Percentiles rank a stretch among this genome's conserved stretches.
These are phyloP conservation scores for Genyomyrus donnyi DNA, from an alignment of 2,113 vertebrate genomes.

Conservation along the genomic window DNA sequence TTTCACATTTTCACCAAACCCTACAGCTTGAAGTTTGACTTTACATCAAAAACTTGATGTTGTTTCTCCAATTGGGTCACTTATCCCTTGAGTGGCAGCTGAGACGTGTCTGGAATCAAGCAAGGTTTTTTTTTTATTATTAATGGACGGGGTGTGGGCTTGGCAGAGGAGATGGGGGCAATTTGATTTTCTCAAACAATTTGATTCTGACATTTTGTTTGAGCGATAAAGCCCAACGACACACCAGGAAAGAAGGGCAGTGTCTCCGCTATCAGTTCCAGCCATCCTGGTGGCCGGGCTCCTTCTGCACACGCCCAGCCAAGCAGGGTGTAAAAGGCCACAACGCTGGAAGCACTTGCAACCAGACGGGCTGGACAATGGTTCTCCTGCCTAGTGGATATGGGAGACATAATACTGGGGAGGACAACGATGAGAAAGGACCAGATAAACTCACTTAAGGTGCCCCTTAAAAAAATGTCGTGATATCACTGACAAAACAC, in stretches of 20 bases:
- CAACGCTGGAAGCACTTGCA: background rate
- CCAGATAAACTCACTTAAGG: background rate
- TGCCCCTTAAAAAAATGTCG: background rate
- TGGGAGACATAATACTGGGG: background rate
- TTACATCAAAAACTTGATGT: background rate
- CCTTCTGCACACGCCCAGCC: background rate
- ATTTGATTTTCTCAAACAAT: constrained; percentile 51
- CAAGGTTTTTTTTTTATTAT: background rate
- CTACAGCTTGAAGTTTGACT: background rate
- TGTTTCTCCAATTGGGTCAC: constrained; percentile 1
- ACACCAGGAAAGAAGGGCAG: constrained; percentile 61
- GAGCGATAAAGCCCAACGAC: constrained; percentile 55
- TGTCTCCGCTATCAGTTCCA: constrained; percentile 46
- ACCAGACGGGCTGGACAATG: background rate
- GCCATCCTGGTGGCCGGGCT: constrained; percentile 45
- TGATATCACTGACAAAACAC: background rate
- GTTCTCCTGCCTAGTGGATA: background rate
- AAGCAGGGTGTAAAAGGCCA: background rate
- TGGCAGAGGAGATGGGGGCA: constrained; percentile 33
- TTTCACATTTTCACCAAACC: background rate
- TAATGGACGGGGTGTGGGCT: constrained; percentile 33
- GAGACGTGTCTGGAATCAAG: constrained; percentile 5
- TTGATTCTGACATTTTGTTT: constrained; percentile 60
- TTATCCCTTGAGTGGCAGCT: constrained; percentile 23
- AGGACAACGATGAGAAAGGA: background rate